Evolutionary conservation across 2,113 vertebrate genomes (phyloP).

Genomic region (Anarrhichthys ocellatus): DNA sequence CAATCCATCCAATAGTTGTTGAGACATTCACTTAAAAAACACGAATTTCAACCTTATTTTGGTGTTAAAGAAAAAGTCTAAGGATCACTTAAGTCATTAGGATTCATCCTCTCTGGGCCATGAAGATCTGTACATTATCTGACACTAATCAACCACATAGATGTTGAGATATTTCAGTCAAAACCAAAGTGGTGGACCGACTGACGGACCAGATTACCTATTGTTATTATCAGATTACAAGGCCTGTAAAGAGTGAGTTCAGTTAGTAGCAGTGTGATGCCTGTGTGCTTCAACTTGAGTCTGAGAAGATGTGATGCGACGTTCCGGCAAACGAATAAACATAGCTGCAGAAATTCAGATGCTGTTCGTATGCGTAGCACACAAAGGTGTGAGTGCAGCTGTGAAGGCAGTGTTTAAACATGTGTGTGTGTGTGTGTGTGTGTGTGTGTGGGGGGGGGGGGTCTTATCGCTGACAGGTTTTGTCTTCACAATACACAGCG

Average conservation of each 20-base stretch:
- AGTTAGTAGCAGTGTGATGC: not conserved
- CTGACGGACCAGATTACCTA: too few species aligned
- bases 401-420: not conserved
- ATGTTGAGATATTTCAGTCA: not conserved
- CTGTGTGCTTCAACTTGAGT: not conserved
- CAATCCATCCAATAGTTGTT: not conserved
- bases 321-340: not conserved
- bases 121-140: too few species aligned
- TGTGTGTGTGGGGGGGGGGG: not conserved
- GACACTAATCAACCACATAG: too few species aligned
- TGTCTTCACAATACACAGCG: constrained; percentile 8
- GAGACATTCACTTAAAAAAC: not conserved
- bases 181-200: not conserved
- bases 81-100: too few species aligned
- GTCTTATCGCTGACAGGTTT: constrained; percentile 13
- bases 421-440: not conserved
- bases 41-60: not conserved
- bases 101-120: too few species aligned
- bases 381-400: not conserved
- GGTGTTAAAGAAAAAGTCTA: not conserved
- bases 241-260: not conserved
- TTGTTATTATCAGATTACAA: too few species aligned
- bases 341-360: not conserved
- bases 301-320: not conserved
- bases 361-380: not conserved